Evolutionary conservation across 2,797 vertebrate species (phyloP).

Genomic region (Pangasius macronema): DNA sequence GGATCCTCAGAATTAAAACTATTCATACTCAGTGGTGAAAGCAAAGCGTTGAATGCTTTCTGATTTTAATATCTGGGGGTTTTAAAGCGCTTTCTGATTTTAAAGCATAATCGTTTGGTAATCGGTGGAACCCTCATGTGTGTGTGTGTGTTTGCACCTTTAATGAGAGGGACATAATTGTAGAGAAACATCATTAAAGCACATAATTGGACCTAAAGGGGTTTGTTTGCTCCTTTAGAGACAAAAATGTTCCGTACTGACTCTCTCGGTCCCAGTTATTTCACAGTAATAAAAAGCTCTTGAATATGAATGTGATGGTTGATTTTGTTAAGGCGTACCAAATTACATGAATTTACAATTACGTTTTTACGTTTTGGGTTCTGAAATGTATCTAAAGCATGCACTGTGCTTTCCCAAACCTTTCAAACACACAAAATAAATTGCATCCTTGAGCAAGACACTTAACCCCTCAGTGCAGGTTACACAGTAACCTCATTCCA

Average conservation of each 20-base stretch:
- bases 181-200: constrained; percentile 1
- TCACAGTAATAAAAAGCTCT: constrained; percentile 4
- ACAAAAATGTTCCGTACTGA: neutral
- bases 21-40: neutral
- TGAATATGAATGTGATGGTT: neutral
- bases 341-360: neutral
- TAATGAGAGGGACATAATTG: constrained; percentile 9
- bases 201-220: constrained; percentile 21
- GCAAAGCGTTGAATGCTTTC: neutral
- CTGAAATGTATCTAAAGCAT: neutral
- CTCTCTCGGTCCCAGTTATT: neutral
- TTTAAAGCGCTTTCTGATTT: constrained; percentile 16
- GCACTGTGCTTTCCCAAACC: neutral
- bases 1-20: neutral
- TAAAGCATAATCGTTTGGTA: constrained; percentile 11
- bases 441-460: constrained; percentile 40
- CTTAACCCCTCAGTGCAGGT: constrained; percentile 37
- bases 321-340: neutral
- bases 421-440: constrained; percentile 15
- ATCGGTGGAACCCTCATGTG: neutral
- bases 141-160: constrained; percentile 11
- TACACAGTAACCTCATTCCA: constrained; percentile 38
- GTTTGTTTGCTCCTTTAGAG: constrained; percentile 14
- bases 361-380: neutral
- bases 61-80: neutral